Base-by-base conservation (phyloP, 1,140 invertebrate genomes). In the Liolophura sinensis region DNA sequence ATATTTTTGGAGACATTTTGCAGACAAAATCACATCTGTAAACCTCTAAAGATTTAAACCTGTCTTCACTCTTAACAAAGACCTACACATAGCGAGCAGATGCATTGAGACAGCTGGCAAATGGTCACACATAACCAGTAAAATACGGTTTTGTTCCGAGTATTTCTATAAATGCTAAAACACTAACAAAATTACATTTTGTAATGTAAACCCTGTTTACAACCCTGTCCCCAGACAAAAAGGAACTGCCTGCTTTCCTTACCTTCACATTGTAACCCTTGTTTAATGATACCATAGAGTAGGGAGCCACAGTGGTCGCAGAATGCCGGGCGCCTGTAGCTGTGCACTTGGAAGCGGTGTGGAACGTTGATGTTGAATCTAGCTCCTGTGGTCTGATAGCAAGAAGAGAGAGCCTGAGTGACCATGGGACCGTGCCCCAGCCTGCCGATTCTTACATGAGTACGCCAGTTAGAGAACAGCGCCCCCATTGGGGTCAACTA, bases 301-400 rank as follows among this genome's bases (percentile, higher is more conserved):
- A 96, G 85, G 18, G 93, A 95, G 62, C 97, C 98, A 86, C 97
- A 99, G 84, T 99, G 97, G 87, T 99, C 97, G 88, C 98, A 99
- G 86, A 99, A 99, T 48, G 98, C 99, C 83, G 97, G 97, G 68
- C 93, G 88, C 86, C 96, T 98, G 86, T 96, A 99, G 79, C 90
- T 98, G 86, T 99, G 97, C 60, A 88, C 85, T 67, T 83, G 83
- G 82, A 90, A 90, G 25, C 95, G 90, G 88, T 99, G 98, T 62
- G 97, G 97, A 68, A 99, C 89, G 86, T 99, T 98, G 70, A 99
- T 97, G 84, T 92, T 98, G 87, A 99, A 99, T 52, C 97, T 88
- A 82, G 71, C 73, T 47, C 76, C 78, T 60, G 69, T 74, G 46
- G 67, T 68, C 78, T 79, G 77, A 59, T 71, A 66, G 56, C 40